Evolutionary conservation across 2,797 vertebrate species (phyloP).

Genomic region (Microctenopoma stevenorrisi): DNA sequence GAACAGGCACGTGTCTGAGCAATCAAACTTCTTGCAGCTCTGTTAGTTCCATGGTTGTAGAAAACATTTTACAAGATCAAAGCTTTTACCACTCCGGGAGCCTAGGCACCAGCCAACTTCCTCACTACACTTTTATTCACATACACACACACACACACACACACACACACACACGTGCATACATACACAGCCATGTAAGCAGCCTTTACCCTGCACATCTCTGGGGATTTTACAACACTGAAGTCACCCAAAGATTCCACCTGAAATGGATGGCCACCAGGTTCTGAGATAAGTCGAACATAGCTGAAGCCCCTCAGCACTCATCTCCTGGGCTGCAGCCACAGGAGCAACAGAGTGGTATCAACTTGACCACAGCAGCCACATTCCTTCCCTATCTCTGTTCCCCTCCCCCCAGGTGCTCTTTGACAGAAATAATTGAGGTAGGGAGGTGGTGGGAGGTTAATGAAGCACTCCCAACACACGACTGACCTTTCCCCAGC

Average conservation of each 20-base stretch:
- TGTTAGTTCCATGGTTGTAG: constrained; percentile 56
- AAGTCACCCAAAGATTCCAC: constrained; percentile 66
- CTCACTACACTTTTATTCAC: constrained; percentile 16
- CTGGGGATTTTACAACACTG: constrained; percentile 57
- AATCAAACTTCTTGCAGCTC: constrained; percentile 58
- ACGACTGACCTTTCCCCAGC: constrained; percentile 84
- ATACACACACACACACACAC: constrained; percentile 11
- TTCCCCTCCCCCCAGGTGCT: constrained; percentile 55
- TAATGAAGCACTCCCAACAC: constrained; percentile 87
- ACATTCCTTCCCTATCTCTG: constrained; percentile 44
- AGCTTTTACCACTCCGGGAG: constrained; percentile 65
- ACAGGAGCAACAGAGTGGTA: constrained; percentile 55
- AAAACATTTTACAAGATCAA: constrained; percentile 78
- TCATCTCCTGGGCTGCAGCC: constrained; percentile 53
- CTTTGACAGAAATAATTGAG: constrained; percentile 84
- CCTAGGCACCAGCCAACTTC: constrained; percentile 51
- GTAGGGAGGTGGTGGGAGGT: constrained; percentile 82
- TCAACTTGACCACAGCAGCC: constrained; percentile 69
- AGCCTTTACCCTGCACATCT: constrained; percentile 59
- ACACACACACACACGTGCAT: constrained; percentile 22
- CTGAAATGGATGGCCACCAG: constrained; percentile 74
- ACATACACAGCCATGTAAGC: constrained; percentile 30
- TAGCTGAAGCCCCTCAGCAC: constrained; percentile 63
- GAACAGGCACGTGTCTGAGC: constrained; percentile 13
- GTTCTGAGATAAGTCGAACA: constrained; percentile 67